Conservation (phyloP, 2,113 vertebrate species). For the Thamnophis sirtalis region DNA sequence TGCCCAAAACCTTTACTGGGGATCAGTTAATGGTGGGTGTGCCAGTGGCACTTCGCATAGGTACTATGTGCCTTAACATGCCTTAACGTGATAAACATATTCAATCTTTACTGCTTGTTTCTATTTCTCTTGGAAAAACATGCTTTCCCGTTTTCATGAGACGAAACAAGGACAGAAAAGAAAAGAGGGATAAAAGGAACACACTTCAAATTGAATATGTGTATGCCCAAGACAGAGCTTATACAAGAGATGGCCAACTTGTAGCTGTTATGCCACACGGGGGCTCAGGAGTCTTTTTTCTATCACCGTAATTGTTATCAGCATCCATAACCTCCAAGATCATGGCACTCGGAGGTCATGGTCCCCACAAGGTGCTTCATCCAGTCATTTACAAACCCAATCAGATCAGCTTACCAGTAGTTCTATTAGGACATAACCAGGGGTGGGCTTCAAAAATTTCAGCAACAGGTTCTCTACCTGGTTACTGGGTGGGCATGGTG, state of each 20-base stretch:
- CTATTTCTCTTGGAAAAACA: background rate
- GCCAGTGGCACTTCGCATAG: background rate
- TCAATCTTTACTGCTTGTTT: background rate
- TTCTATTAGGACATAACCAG: background rate
- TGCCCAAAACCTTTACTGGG: constrained; percentile 5
- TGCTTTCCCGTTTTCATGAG: background rate
- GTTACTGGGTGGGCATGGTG: too few relatives aligned
- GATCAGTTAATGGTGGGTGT: background rate
- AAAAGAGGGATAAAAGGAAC: background rate
- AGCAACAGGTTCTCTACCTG: too few relatives aligned
- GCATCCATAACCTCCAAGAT: background rate
- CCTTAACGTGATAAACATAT: background rate
- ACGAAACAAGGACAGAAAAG: background rate
- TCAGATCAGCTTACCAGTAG: background rate
- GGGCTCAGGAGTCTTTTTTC: background rate
- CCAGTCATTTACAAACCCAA: background rate
- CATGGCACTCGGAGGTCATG: background rate
- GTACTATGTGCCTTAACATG: background rate
- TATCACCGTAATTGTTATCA: background rate
- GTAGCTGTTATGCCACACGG: background rate
- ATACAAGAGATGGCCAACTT: background rate
- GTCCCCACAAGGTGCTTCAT: background rate
- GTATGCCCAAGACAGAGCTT: too few relatives aligned
- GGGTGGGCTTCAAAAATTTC: too few relatives aligned
- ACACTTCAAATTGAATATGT: background rate